Evolutionary conservation across 2,113 vertebrate genomes (phyloP), one percentile per base, ranked within the genome.

Genomic region (Cebus imitator): DNA sequence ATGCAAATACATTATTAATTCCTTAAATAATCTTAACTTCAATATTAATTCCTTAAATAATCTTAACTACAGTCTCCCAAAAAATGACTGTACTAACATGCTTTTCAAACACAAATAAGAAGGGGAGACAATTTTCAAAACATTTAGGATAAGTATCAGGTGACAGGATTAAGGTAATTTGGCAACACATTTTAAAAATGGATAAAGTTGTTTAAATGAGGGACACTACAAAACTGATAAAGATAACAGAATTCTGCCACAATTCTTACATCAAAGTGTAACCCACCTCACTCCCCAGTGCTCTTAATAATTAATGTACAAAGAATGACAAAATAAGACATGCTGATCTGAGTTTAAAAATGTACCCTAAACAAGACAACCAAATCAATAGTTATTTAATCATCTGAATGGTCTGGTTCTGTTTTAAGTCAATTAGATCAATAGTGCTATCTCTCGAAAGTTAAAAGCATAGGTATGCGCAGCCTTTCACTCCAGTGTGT

Each of bases 341-440:
- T 43, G 66, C 45, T 97, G 48, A 89, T 13, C 52, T 90, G 35
- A 6, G 35, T 91, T 97, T 78, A 40, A 95, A 95, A 94, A 88
- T n/a, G 66, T 48, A 57, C 73, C 79, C 73, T 91, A 86, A 23
- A 70, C 32, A 92, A 16, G 76, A 86, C 85, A 80, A 94, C 25
- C 75, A 90, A 85, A 83, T 88, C 45, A 6, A 94, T 8, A 82
- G 30, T 93, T 87, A 84, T 23, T 52, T 85, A 93, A 68, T 94
- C 81, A 90, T 81, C 58, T 66, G 32, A 93, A 57, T 50, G 6
- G 25, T 91, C 87, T 91, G n/a, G 89, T 78, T 90, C 35, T 95
- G 72, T 66, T 70, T 83, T 96, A 78, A 91, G 35, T 87, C 93
- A 95, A 93, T 92, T 35, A 93, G 43, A 94, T 96, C 84, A 87